Base-by-base conservation (phyloP, 2,888 invertebrate genomes). In the Cosmopolites sordidus region DNA sequence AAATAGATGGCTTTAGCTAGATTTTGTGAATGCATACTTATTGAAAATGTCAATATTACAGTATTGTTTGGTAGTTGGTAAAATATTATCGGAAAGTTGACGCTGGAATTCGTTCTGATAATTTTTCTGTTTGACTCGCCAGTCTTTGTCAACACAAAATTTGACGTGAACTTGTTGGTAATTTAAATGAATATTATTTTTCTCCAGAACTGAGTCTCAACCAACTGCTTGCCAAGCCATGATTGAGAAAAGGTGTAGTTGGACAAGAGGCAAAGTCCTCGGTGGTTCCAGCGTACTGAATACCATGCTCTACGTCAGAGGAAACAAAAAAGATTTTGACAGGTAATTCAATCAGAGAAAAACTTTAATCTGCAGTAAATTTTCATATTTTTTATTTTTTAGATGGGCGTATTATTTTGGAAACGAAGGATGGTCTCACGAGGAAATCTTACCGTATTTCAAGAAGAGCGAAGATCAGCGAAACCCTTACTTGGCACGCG, bases 251-350 rank as follows among this genome's bases (percentile, higher is more conserved):
- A 80, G 90, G 39, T 91, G 91, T 67, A 85, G 86, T 65, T 93
- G 92, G 92, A 92, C 93, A 0, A 80, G 92, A 53, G 94, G 95
- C 43, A 92, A 92, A 75, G 84, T 89, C 0, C 75, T 93, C 0
- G 93, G 92, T 0, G 94, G 94, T 0, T 89, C 89, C 2, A 89
- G 89, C 33, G 90, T 92, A 0, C 77, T 93, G 0, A 94, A 93
- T 68, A 90, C 90, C 1, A 93, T 94, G 93, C 79, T 93, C 0
- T 95, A 96, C 70, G 83, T 94, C 39, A 78, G 95, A 56, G 95
- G 95, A 0, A 93, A 93, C 71, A 80, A 82, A 50, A 77, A 87
- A 1, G 94, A 95, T 72, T 96, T 82, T 69, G 89, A 94, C 71
- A 81, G 56, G 54, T 58, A 29, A 12, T n/a, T n/a, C n/a, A n/a